Evolutionary conservation across 2,888 invertebrate species (phyloP).

Genomic region (Atrina japonica): DNA sequence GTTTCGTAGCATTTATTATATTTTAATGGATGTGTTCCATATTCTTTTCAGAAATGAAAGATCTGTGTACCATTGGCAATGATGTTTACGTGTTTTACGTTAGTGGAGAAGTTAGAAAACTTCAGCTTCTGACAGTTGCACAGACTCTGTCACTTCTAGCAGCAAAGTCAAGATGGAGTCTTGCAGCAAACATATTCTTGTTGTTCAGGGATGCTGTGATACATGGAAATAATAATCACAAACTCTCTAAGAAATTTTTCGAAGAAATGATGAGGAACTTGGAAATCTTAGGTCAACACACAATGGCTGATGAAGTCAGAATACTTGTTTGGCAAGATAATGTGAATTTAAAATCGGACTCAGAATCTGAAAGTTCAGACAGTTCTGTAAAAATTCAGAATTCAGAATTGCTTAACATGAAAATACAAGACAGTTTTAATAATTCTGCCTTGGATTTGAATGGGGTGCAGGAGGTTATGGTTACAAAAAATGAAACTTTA

Average conservation of each 20-base stretch:
- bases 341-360: constrained; percentile 3
- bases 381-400: constrained; percentile 4
- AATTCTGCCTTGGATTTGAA: no score
- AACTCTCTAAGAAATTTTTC: constrained; percentile 40
- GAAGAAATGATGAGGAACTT: constrained; percentile 41
- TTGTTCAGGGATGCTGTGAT: constrained; percentile 46
- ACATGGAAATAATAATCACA: constrained; percentile 22
- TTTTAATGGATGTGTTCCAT: no score
- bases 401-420: no score
- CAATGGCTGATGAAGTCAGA: constrained; percentile 4
- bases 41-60: constrained; percentile 56
- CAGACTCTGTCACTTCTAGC: constrained; percentile 48
- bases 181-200: constrained; percentile 52
- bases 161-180: constrained; percentile 36
- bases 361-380: constrained; percentile 1
- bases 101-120: constrained; percentile 56
- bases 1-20: no score
- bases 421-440: no score
- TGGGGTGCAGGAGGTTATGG: no score
- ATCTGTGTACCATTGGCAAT: constrained; percentile 51
- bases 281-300: constrained; percentile 3
- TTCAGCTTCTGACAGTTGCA: constrained; percentile 59
- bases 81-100: constrained; percentile 66
- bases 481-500: no score
- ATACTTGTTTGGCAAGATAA: neutral